A percentile compares a stretch with the other conserved stretches of the same genome.
Conservation (phyloP, 2,113 vertebrate species). For the Siniperca knerii region DNA sequence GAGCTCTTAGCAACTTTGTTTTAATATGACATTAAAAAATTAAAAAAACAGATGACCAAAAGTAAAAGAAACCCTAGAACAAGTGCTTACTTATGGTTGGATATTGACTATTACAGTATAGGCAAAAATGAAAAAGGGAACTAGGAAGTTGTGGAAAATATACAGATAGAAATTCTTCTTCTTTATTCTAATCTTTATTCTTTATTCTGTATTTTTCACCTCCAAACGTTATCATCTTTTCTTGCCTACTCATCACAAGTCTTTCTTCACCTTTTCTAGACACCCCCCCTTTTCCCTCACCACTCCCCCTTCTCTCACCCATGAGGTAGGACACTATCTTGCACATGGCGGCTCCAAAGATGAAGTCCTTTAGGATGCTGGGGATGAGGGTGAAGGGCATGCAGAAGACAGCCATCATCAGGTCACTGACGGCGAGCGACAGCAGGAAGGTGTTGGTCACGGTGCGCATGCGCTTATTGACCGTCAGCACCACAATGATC, state of each 20-base stretch:
- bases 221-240: neutral
- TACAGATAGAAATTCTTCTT: neutral
- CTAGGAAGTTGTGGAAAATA: neutral
- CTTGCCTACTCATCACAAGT: neutral
- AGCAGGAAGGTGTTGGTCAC: conserved; percentile 97
- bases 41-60: neutral
- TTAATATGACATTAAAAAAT: no score
- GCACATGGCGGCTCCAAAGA: conserved; percentile 95
- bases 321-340: conserved; percentile 94
- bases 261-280: no score
- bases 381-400: conserved; percentile 97
- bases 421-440: conserved; percentile 94
- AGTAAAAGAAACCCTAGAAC: no score
- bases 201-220: neutral
- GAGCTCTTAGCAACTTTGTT: neutral
- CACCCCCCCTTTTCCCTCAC: neutral
- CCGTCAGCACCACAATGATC: conserved; percentile 91
- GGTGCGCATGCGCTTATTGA: conserved; percentile 93
- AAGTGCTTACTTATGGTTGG: neutral
- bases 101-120: neutral
- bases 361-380: conserved; percentile 93
- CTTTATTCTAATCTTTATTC: neutral
- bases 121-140: neutral
- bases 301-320: conserved; percentile 83
- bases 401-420: conserved; percentile 94